Conservation (phyloP, 2,888 invertebrate species). For the Gonocerus acuteangulatus region DNA sequence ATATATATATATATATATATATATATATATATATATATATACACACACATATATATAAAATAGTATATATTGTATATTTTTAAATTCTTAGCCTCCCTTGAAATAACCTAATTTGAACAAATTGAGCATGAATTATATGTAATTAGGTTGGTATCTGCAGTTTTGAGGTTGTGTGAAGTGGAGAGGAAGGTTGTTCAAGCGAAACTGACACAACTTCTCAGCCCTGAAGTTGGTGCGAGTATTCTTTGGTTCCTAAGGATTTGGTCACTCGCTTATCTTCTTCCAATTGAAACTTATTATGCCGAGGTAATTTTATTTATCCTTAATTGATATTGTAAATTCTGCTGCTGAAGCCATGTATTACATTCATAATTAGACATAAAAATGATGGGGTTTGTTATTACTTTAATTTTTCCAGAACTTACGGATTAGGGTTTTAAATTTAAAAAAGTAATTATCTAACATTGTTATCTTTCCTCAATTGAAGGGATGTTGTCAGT, state of each 20-base stretch:
- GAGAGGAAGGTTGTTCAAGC: constrained; percentile 65
- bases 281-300: constrained; percentile 49
- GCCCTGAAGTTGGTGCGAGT: constrained; percentile 70
- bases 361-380: neutral
- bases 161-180: constrained; percentile 66
- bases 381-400: neutral
- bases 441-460: too few relatives aligned
- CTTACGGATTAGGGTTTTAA: too few relatives aligned
- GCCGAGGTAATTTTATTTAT: constrained; percentile 29
- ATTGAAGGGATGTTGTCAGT: too few relatives aligned
- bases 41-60: too few relatives aligned
- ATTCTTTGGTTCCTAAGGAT: constrained; percentile 71
- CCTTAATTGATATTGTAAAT: neutral
- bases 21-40: too few relatives aligned
- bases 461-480: too few relatives aligned
- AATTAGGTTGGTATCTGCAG: constrained; percentile 56
- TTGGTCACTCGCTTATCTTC: constrained; percentile 57
- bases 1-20: too few relatives aligned
- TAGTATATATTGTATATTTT: too few relatives aligned
- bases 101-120: too few relatives aligned
- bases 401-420: too few relatives aligned
- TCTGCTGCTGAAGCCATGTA: neutral
- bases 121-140: too few relatives aligned
- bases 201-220: constrained; percentile 57
- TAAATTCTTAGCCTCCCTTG: too few relatives aligned